Conservation (phyloP, 2,888 invertebrate genomes). For the Subacronicta megacephala region DNA sequence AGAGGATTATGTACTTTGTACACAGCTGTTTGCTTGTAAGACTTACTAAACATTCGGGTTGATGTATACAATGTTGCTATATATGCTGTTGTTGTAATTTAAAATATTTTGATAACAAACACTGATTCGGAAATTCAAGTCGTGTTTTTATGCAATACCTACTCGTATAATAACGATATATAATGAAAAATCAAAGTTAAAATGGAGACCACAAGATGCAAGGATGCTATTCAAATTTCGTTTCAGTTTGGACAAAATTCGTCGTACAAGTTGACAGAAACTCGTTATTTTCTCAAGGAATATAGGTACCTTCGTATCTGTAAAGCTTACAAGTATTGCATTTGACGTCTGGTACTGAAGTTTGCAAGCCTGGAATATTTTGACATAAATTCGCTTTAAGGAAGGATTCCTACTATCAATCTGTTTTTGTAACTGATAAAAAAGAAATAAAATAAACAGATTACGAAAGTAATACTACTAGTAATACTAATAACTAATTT, state of each 20-base stretch:
- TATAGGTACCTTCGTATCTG: constrained; percentile 7
- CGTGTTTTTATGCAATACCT: no score
- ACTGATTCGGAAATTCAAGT: no score
- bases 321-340: constrained; percentile 14
- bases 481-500: no score
- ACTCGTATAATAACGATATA: no score
- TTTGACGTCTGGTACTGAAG: constrained; percentile 9
- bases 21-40: constrained; percentile 7
- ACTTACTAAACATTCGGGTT: constrained; percentile 5
- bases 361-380: constrained; percentile 8
- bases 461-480: no score
- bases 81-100: no score
- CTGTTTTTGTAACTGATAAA: no score
- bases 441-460: no score
- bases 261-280: constrained; percentile 2
- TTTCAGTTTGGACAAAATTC: constrained; percentile 1
- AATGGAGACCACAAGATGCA: constrained; percentile 16
- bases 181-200: no score
- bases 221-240: constrained; percentile 19
- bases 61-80: background rate
- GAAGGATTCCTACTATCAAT: no score
- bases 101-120: no score
- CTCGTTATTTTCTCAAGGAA: constrained; percentile 32
- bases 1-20: constrained; percentile 10
- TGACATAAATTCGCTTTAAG: background rate